Base-by-base conservation (phyloP, 2,113 vertebrate genomes). In the Agapornis roseicollis region DNA sequence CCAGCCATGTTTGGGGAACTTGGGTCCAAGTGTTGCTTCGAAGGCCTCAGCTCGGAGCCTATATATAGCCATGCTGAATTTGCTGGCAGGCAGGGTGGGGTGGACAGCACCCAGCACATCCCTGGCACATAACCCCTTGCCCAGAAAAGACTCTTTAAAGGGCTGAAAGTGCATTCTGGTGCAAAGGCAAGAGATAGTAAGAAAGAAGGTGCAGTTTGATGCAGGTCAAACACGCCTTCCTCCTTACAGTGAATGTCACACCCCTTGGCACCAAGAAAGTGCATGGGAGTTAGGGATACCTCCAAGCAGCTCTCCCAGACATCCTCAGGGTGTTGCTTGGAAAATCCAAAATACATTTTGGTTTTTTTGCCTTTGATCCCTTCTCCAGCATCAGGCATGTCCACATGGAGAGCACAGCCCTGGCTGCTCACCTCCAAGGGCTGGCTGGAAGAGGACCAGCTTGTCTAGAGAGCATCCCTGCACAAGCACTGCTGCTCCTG, bases 11-110 rank as follows among this genome's bases (percentile, higher is more conserved):
- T 94, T 31, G 68, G 94, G 80, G 86, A 91, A 88, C 84, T 87
- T 70, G 13, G 71, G 70, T 91, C 91, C 90, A 85, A 93, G 88
- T 25, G 47, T 83, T 96, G 72, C 86, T 95, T 93, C 35, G 65
- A 70, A 94, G 88, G 85, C 81, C 91, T 84, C 90, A 64, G 41
- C 69, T 94, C 82, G 90, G 66, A 17, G n/a, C 73, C 90, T 95
- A 91, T 88, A 95, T 95, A 93, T 96, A 96, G 87, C 74, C 68
- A 31, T 44, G 64, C 60, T 91, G 72, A 60, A 91, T 83, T 66
- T 91, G n/a, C 76, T 94, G 94, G 66, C 85, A 87, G 77, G 50
- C 27, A 50, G 78, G 58, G 9, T 44, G 68, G 47, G 18, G 37
- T 85, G 89, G 56, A 71, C 47, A 73, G 91, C 82, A 56, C 74